Percentiles rank a stretch among this genome's conserved stretches.
Evolutionary conservation across 2,113 vertebrate genomes (phyloP).

Genomic region (Caretta caretta): DNA sequence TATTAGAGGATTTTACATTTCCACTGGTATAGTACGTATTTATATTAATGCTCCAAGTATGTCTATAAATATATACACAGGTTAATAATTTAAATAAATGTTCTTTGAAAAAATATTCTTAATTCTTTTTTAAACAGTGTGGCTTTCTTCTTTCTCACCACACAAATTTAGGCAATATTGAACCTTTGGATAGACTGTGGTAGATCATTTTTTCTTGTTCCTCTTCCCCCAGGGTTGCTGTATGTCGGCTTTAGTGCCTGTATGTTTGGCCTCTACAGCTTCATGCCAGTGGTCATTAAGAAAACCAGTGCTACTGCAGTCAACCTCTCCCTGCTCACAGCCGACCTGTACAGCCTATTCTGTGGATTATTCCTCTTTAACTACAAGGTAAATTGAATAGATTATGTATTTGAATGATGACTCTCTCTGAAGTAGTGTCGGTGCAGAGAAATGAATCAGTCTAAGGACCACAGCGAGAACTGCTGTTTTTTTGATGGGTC

Average conservation of each 20-base stretch:
- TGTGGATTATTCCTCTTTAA: slow-evolving; percentile 95
- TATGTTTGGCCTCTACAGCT: slow-evolving; percentile 97
- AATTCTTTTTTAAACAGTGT: neutral
- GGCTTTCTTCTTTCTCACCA: neutral
- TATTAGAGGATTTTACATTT: neutral
- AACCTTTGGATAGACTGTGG: neutral
- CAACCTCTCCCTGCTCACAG: slow-evolving; percentile 93
- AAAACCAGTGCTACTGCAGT: slow-evolving; percentile 93
- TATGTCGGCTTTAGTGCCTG: slow-evolving; percentile 94
- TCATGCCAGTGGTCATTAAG: slow-evolving; percentile 95
- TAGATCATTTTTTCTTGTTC: slow-evolving; percentile 27
- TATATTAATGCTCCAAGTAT: neutral
- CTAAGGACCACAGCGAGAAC: neutral
- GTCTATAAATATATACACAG: accelerated
- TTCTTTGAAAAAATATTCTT: neutral
- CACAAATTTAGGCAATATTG: neutral
- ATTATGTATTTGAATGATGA: neutral
- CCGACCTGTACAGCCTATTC: slow-evolving; percentile 95
- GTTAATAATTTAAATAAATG: neutral
- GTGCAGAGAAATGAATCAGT: neutral
- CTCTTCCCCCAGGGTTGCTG: slow-evolving; percentile 85
- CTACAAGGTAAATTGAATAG: slow-evolving; percentile 87
- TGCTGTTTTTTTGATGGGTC: neutral
- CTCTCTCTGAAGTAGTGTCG: neutral
- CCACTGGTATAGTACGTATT: neutral